Evolutionary conservation across 2,888 invertebrate genomes (phyloP), one percentile per base, ranked within the genome.

Genomic region (Lymantria dispar): DNA sequence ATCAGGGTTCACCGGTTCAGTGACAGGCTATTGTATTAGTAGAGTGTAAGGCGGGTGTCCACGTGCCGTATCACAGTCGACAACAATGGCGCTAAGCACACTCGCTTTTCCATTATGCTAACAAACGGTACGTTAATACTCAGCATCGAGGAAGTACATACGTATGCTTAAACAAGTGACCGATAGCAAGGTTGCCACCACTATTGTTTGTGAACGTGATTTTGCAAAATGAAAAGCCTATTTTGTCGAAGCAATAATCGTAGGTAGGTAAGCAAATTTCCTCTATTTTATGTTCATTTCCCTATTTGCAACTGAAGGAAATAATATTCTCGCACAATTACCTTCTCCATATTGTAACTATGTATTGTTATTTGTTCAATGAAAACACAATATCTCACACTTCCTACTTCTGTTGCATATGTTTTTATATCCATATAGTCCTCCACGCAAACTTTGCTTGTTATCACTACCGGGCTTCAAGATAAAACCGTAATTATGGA

Each of bases 31-130:
- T 64, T 69, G 62, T 69, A 41, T 66, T 54, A 47, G 38, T 41
- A 36, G 30, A 22, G 37, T 43, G 39, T 52, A 51, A 51, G 53
- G 48, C 48, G 33, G 43, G 50, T 48, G 60, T 36, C 54, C 62
- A 63, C 74, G 72, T 72, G 75, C 74, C 64, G 50, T 76, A 76
- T 75, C 76, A 60, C 65, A 40, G 47, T 52, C 51, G 47, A 10
- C 48, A 47, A 22, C 14, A 14, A 39, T 15, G 72, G 68, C 71
- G 68, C 68, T 72, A 48, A 65, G 62, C 70, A 70, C 64, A 66
- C 56, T 45, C 50, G 47, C 56, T 57, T 58, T 72, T 68, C 66
- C 66, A 63, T 64, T 68, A 68, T 54, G 44, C 46, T 41, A 56
- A 51, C 62, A 54, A 58, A 47, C 49, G 48, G 45, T 54, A 64